These are phyloP conservation scores for Lycorma delicatula DNA, from an alignment of 1,140 invertebrate genomes.

Conservation along the genomic window DNA sequence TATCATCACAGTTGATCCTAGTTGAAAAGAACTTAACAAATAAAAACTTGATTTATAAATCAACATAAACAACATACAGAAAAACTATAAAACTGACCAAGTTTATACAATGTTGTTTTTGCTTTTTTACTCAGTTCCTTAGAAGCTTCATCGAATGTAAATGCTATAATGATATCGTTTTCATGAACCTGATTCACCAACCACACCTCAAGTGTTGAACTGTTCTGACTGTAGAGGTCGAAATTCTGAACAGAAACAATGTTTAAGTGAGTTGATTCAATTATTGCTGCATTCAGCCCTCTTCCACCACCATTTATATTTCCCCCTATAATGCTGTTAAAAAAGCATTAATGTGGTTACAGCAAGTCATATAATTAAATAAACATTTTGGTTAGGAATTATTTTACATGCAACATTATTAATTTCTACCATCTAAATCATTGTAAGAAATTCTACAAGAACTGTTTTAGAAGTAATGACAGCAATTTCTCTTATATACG, in stretches of 20 bases:
- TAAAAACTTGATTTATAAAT: neutral
- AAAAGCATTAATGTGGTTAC: too few species aligned
- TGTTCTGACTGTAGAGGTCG: slow-evolving; percentile 30
- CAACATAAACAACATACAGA: neutral
- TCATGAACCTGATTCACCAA: slow-evolving; percentile 19
- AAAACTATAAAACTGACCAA: slow-evolving; percentile 19
- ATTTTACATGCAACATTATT: too few species aligned
- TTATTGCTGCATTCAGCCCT: slow-evolving; percentile 29
- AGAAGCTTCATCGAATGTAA: slow-evolving; percentile 33
- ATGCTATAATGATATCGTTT: slow-evolving; percentile 30
- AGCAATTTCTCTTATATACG: too few species aligned
- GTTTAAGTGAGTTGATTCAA: slow-evolving; percentile 24
- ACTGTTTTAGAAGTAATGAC: too few species aligned
- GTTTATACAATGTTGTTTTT: slow-evolving; percentile 27
- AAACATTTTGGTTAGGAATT: too few species aligned
- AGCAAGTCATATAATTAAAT: too few species aligned
- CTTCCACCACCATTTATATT: slow-evolving; percentile 27
- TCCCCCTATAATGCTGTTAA: slow-evolving; percentile 16
- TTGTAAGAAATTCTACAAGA: too few species aligned
- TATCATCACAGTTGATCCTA: neutral
- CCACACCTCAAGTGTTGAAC: slow-evolving; percentile 27
- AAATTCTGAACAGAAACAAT: slow-evolving; percentile 28
- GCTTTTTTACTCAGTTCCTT: slow-evolving; percentile 29
- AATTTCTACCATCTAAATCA: too few species aligned
- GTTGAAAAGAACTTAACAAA: neutral